Evolutionary conservation across 2,888 invertebrate genomes (phyloP), one percentile per base, ranked within the genome.

Genomic region (Chalcosyrphus nemorum): DNA sequence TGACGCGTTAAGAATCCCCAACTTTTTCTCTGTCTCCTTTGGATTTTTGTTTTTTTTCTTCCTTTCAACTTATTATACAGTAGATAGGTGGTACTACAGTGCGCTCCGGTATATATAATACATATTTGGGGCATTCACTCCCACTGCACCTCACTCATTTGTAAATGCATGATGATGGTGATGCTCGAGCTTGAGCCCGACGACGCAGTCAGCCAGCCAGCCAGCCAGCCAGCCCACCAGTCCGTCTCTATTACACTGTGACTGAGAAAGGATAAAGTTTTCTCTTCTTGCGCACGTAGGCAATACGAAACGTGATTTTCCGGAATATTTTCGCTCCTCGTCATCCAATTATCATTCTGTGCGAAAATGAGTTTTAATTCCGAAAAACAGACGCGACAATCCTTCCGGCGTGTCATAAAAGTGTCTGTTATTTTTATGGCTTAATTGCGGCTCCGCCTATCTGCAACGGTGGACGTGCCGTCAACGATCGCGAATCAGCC

Each of bases 301-400:
- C 84, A 85, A 85, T 85, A 85, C 80, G 80, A 85, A 85, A 85
- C 84, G 84, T 85, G 85, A 85, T 85, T 85, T 85, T 85, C 85
- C 85, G 75, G 85, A 81, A 85, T 85, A 81, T 81, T 85, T 75
- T 81, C 81, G 80, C 78, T 81, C 71, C 85, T 85, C 85, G 85
- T 81, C 81, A 81, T 85, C 85, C 85, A 85, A 85, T 85, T 85
- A 85, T 85, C 85, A 85, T 85, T 81, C 85, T 81, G 85, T 81
- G 81, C 75, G 85, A 85, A 85, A 85, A 85, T 85, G 85, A 85
- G 85, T 85, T 85, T 85, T 85, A 85, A 85, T 85, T 85, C 81
- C 81, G 66, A 85, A 81, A 81, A 81, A 85, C 81, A 85, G 85
- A 81, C 66, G 85, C 52, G 80, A 84, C 84, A 84, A 84, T 84